Base-by-base conservation (phyloP, 2,888 invertebrate genomes). In the Bellardia bayeri region DNA sequence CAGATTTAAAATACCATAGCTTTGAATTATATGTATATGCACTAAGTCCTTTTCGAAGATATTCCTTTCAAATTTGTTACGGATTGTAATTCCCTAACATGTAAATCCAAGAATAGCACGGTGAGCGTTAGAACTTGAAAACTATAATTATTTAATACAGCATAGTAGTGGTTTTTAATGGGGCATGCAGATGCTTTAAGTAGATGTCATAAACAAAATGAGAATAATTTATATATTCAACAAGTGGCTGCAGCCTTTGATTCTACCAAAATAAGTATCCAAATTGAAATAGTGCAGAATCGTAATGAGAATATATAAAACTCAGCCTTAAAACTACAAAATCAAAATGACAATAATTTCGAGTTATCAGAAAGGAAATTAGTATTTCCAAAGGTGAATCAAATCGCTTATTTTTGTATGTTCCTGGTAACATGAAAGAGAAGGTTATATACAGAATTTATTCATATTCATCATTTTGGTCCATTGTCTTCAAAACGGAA, bases 381-480 rank as follows among this genome's bases (percentile, higher is more conserved):
- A 9, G 42, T 45, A 0, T 45, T 45, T 45, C 42, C 11, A 45
- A 45, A 51, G 51, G n/a, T n/a, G 51, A 51, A 51, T 51, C 51
- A 6, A 51, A 51, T 51, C 51, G 51, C 4, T 51, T 51, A 51
- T n/a, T 51, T 51, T n/a, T 51, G 6, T 51, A 51, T 51, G 51
- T 51, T 2, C 51, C 51, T 51, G 5, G 51, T 51, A n/a, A 51
- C 1, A 51, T 51, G 51, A n/a, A 51, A 51, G 51, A 51, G 6
- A 51, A 51, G n/a, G 51, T 51, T 51, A n/a, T 51, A 51, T n/a
- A n/a, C n/a, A n/a, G n/a, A n/a, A n/a, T n/a, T n/a, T n/a, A 23
- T 68, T 49, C 68, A 68, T 14, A 68, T 68, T 49, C 49, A 49
- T 23, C 68, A 64, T 16, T 64, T 64, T 16, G 64, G 64, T 23